These are phyloP conservation scores for Grantiella picta DNA, from an alignment of 2,113 vertebrate species.

Conservation along the genomic window DNA sequence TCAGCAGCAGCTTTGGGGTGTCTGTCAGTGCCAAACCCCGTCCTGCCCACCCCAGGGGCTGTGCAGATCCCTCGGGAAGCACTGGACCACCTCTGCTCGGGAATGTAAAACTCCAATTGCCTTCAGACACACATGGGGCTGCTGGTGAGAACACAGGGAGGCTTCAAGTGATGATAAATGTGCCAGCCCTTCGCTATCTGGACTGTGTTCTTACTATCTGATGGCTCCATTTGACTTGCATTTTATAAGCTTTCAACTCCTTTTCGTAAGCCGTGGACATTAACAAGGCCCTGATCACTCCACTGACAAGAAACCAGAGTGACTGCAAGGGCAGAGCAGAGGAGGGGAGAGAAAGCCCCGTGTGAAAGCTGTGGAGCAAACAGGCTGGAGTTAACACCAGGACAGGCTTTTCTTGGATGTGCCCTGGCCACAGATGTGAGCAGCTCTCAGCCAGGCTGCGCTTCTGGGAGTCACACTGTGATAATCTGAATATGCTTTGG, in stretches of 20 bases:
- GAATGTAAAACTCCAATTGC: accelerated
- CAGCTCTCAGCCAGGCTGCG: not conserved
- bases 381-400: not conserved
- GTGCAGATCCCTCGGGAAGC: not conserved
- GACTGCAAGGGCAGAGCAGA: not conserved
- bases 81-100: accelerated
- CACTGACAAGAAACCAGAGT: not conserved
- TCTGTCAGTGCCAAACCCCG: not conserved
- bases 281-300: slow-evolving; percentile 13
- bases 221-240: slow-evolving; percentile 66
- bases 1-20: not conserved
- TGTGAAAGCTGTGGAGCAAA: not conserved
- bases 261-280: not conserved
- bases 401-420: not conserved
- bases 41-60: accelerated
- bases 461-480: not conserved
- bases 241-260: slow-evolving; percentile 52
- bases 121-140: not conserved
- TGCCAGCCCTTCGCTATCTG: slow-evolving; percentile 30
- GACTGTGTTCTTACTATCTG: slow-evolving; percentile 55
- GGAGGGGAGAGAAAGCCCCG: not conserved
- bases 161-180: slow-evolving; percentile 52
- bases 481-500: not conserved
- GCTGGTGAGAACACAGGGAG: not conserved
- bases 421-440: not conserved